These are phyloP conservation scores for Meloidogyne floridensis DNA, from an alignment of 1,140 invertebrate species.

Conservation along the genomic window DNA sequence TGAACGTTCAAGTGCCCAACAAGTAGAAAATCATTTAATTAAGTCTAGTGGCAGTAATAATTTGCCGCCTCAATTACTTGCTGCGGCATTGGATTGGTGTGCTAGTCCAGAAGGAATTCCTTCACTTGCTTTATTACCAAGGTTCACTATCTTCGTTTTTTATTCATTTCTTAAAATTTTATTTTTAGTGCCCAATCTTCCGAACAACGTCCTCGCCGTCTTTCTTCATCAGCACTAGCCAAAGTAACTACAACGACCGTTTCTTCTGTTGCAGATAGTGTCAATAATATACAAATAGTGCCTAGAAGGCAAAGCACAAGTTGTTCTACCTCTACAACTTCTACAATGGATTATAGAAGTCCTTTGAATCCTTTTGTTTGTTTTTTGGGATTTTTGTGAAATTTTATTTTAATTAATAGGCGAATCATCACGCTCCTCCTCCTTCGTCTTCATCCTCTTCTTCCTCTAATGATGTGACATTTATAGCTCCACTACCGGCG, in stretches of 20 bases:
- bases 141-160: background rate
- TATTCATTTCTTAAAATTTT: background rate
- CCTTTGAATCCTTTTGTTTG: background rate
- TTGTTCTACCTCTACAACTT: background rate
- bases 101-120: constrained; percentile 35
- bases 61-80: constrained; percentile 34
- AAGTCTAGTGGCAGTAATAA: background rate
- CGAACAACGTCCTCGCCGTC: constrained; percentile 29
- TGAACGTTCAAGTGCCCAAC: constrained; percentile 27
- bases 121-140: constrained; percentile 15
- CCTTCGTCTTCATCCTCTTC: background rate
- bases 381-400: background rate
- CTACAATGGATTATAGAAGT: constrained; percentile 6
- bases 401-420: background rate
- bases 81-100: constrained; percentile 43
- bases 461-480: background rate
- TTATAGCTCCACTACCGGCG: background rate
- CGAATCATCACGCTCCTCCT: background rate
- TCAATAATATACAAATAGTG: background rate
- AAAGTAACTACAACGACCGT: background rate
- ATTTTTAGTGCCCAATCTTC: constrained; percentile 28
- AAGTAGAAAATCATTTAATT: constrained; percentile 34
- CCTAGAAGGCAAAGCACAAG: background rate
- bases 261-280: background rate
- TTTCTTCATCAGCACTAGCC: constrained; percentile 13